These are phyloP conservation scores for Actinopyga echinites DNA, from an alignment of 53 echinoderm and acorn worm species.

Conservation along the genomic window DNA sequence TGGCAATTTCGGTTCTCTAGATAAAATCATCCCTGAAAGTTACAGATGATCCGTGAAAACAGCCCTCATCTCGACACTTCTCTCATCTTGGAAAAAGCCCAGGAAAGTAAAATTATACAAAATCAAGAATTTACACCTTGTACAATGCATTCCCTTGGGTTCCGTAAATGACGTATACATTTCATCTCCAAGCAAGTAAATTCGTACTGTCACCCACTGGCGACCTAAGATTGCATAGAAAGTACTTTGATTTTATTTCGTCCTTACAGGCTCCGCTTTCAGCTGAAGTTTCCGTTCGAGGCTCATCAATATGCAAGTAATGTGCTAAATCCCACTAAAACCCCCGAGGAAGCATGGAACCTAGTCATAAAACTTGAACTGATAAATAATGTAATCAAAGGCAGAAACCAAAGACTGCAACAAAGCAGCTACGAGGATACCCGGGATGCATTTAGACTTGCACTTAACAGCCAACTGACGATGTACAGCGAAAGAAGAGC, in stretches of 20 bases:
- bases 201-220: conserved; percentile 29
- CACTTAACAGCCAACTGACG: no score
- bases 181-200: conserved; percentile 5
- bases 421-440: not conserved
- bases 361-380: conserved; percentile 14
- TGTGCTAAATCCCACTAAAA: conserved; percentile 28
- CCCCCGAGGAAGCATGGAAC: conserved; percentile 25
- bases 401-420: not conserved
- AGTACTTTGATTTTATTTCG: not conserved
- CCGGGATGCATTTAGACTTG: conserved; percentile 10
- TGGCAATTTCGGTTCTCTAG: no score
- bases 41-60: conserved; percentile 22
- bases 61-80: conserved; percentile 2
- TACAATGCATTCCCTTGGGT: conserved; percentile 9
- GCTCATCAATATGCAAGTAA: conserved; percentile 33
- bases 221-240: conserved; percentile 20
- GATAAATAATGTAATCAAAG: conserved; percentile 31
- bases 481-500: no score
- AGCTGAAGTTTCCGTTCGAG: conserved; percentile 12
- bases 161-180: conserved; percentile 2
- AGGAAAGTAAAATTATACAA: conserved; percentile 20
- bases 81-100: not conserved
- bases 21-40: not conserved
- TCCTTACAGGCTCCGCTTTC: conserved; percentile 13
- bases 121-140: conserved; percentile 7